Evolutionary conservation across 2,113 vertebrate species (phyloP), one percentile per base, ranked within the genome.

Genomic region (Strigops habroptila): DNA sequence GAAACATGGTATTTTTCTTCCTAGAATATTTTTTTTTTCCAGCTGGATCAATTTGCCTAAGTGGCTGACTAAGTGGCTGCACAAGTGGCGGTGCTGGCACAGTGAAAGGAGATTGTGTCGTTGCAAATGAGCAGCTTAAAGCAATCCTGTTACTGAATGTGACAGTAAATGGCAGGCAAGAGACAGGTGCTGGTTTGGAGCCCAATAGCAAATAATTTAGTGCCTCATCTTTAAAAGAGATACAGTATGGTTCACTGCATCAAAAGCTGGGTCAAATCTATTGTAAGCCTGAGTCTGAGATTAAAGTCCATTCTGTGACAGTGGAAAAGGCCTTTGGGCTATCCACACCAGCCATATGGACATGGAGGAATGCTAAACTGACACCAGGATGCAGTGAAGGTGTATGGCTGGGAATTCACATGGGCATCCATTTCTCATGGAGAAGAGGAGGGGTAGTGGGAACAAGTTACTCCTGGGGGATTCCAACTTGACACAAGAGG

Each of bases 111-210:
- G 77, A 64, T 78, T 11, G 64, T 41, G 35, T 41, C 81, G 35
- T 75, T 84, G 83, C 51, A 97, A 78, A 86, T 84, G 57, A 92
- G 62, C 73, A 64, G 80, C 69, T 86, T 78, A 78, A 82, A 92
- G 77, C 92, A 86, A 84, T 91, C 69, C 69, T 79, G 41, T 89
- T 82, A 25, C 51, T 75, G 73, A 93, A 25, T 43, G 51, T 81
- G 86, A 44, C 83, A 60, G 39, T 78, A 19, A 88, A 69, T 0
- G 2, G 81, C 76, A 71, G 48, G 55, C 77, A 68, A 82, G 67
- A 88, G 81, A 43, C 60, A 67, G 83, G 77, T 86, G 80, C 63
- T 82, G 33, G 17, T 75, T 82, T 71, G 69, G 39, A 89, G 65
- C 17, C 57, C 33, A 48, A 0, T 1, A n/a, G 71, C 25, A 25